phyloP scores from a whole-genome alignment of 2,888 invertebrate genomes.

The Eucriotettix oculatus region DNA sequence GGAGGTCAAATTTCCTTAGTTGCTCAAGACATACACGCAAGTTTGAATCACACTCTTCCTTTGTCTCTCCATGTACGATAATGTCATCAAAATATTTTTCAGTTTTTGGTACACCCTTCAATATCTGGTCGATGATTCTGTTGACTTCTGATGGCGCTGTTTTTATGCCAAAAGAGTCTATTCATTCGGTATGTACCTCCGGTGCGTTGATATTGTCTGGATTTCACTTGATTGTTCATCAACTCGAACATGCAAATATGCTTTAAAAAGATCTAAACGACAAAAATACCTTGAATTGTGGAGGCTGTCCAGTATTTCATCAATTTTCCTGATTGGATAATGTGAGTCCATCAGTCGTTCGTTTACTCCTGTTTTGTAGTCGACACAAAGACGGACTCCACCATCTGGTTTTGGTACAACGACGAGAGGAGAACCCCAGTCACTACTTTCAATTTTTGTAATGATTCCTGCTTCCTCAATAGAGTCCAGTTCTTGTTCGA shows the following conservation, averaged over 20 bases:
- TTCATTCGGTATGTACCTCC: constrained; percentile 10
- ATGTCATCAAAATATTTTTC: constrained; percentile 13
- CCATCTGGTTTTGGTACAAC: constrained; percentile 7
- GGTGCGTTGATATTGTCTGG: neutral
- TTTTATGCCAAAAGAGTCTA: no score
- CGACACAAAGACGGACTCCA: constrained; percentile 5
- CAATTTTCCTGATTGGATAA: no score
- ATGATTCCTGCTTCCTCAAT: neutral
- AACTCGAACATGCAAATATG: constrained; percentile 8
- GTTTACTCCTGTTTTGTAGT: no score
- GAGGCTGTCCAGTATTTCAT: constrained; percentile 15
- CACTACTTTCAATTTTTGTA: neutral
- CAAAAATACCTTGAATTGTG: constrained; percentile 16
- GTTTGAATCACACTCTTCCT: neutral
- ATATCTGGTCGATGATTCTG: constrained; percentile 6
- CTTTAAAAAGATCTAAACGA: constrained; percentile 17
- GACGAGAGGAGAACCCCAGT: constrained; percentile 6
- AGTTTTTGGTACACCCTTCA: constrained; percentile 1
- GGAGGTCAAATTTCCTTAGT: neutral
- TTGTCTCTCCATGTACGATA: neutral
- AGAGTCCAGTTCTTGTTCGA: neutral
- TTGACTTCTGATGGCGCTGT: constrained; percentile 11
- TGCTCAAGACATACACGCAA: neutral
- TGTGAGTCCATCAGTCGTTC: no score
- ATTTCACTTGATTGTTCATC: neutral